Evolutionary conservation across 2,797 vertebrate genomes (phyloP).

Genomic region (Sebastes dallii): DNA sequence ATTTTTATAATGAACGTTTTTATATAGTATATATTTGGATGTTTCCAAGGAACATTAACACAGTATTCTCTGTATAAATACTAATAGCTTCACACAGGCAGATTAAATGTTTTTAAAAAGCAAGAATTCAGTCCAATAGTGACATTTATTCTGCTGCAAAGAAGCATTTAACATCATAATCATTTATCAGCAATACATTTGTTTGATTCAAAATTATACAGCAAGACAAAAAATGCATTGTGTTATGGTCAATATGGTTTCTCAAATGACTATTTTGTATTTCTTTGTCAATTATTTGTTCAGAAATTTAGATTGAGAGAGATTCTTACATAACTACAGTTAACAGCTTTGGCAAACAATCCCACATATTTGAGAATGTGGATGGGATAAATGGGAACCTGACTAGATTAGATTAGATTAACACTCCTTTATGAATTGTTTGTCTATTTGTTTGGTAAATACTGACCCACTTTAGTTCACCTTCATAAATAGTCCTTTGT

Average conservation of each 20-base stretch:
- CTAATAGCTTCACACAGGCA: background rate
- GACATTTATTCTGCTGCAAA: constrained; percentile 51
- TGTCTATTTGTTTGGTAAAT: constrained; percentile 25
- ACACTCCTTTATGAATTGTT: background rate
- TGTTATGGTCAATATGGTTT: background rate
- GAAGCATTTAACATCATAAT: constrained; percentile 22
- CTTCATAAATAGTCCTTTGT: constrained; percentile 25
- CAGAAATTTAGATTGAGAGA: background rate
- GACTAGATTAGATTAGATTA: background rate
- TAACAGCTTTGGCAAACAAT: background rate
- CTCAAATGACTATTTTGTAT: background rate
- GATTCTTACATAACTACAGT: background rate
- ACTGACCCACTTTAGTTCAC: constrained; percentile 20
- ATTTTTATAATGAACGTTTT: background rate
- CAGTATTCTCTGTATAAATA: background rate
- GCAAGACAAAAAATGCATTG: background rate
- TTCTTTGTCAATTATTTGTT: background rate
- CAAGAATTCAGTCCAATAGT: constrained; percentile 2
- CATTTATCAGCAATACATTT: constrained; percentile 14
- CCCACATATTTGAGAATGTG: background rate
- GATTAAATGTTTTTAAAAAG: constrained; percentile 12
- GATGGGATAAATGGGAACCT: background rate
- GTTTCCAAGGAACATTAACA: background rate
- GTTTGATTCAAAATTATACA: background rate
- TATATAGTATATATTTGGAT: background rate